phyloP scores from a whole-genome alignment of 2,797 vertebrate species.

The Enteromius paludinosus region DNA sequence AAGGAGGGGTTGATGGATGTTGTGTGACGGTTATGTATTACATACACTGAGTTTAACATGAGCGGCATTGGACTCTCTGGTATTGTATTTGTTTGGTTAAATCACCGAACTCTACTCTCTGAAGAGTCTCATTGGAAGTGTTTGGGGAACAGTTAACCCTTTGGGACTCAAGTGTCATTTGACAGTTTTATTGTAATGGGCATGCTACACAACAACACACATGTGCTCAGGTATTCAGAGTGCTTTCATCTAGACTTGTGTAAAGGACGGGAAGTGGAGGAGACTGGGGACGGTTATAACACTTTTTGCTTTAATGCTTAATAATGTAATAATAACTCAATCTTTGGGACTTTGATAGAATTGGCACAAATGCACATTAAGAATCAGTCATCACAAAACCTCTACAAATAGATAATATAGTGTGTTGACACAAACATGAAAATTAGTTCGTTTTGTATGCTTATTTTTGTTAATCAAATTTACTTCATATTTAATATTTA shows the following conservation, averaged over 20 bases:
- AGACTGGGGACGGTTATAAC: neutral
- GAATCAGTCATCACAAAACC: neutral
- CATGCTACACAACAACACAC: slow-evolving; percentile 2
- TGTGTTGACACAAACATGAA: neutral
- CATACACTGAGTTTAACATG: slow-evolving; percentile 35
- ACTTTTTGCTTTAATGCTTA: neutral
- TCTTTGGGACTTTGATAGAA: neutral
- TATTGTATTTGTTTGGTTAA: slow-evolving; percentile 63
- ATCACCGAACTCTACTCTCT: slow-evolving; percentile 58
- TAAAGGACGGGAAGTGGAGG: neutral
- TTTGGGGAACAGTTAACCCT: slow-evolving; percentile 56
- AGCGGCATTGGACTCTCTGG: slow-evolving; percentile 17
- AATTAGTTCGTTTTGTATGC: neutral
- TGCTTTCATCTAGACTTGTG: slow-evolving; percentile 14
- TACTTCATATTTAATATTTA: too few relatives aligned
- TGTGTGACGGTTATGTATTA: slow-evolving; percentile 18
- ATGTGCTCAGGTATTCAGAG: slow-evolving; percentile 19
- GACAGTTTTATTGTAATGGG: slow-evolving; percentile 48
- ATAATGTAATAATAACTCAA: neutral
- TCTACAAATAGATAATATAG: neutral
- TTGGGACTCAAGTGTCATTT: slow-evolving; percentile 54
- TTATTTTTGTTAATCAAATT: neutral
- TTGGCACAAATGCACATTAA: neutral
- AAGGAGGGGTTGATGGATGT: slow-evolving; percentile 47
- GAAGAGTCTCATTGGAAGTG: slow-evolving; percentile 59